A percentile compares a stretch with the other conserved stretches of the same genome.
These are phyloP conservation scores for Plodia interpunctella DNA, from an alignment of 1,140 invertebrate species.

Conservation along the genomic window DNA sequence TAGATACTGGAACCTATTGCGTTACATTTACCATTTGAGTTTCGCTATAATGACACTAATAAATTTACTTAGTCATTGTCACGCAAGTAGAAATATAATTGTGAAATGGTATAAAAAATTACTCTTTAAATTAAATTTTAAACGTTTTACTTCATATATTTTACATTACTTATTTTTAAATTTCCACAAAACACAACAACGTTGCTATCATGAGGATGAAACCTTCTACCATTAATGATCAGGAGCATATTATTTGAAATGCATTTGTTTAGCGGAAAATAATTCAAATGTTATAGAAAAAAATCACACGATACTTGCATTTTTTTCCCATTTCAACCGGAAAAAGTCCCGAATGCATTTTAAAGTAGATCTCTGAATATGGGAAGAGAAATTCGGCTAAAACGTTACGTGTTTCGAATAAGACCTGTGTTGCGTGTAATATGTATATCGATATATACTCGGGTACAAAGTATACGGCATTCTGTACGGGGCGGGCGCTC, in stretches of 20 bases:
- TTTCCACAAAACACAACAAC: no score
- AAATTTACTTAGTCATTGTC: neutral
- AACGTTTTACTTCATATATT: no score
- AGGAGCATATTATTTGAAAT: no score
- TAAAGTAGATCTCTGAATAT: conserved; percentile 27
- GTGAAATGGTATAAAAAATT: no score
- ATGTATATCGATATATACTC: conserved; percentile 17
- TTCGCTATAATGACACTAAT: neutral
- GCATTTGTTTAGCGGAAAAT: no score
- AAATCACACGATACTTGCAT: no score
- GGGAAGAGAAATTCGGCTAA: conserved; percentile 29
- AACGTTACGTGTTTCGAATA: conserved; percentile 45
- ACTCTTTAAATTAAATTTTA: no score
- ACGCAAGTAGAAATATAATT: neutral
- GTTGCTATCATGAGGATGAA: no score
- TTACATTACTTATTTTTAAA: no score
- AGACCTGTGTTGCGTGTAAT: conserved; percentile 25
- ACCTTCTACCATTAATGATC: no score
- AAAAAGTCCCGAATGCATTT: neutral
- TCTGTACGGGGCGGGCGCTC: conserved; percentile 45
- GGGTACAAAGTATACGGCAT: conserved; percentile 16
- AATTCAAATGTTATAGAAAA: no score
- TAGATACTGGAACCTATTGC: neutral
- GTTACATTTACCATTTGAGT: neutral
- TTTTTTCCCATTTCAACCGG: no score